Conservation (phyloP, 2,888 invertebrate species). For the Caenorhabditis japonica region DNA sequence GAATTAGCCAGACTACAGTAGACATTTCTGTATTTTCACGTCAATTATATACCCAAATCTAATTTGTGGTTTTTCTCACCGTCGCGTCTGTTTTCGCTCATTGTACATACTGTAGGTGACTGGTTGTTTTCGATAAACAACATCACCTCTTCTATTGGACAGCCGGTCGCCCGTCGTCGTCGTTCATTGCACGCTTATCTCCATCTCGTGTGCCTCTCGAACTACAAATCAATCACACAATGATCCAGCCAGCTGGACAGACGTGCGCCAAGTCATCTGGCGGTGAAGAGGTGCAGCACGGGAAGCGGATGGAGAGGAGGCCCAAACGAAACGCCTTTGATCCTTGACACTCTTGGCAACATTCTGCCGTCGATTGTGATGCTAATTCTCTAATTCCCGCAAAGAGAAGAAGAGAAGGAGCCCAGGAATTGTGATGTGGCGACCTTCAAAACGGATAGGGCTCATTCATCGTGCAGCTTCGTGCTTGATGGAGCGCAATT, state of each 20-base stretch:
- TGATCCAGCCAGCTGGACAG: conserved; percentile 44
- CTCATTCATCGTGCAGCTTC: too few relatives aligned
- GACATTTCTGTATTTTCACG: conserved; percentile 13
- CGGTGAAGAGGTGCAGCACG: conserved; percentile 20
- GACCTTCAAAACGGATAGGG: conserved; percentile 16
- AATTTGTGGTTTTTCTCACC: not conserved
- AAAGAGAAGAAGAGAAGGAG: not conserved
- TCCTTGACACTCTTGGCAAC: conserved; percentile 13
- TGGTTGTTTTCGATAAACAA: conserved; percentile 1
- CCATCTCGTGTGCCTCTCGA: conserved; percentile 24
- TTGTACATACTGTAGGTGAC: conserved; percentile 6
- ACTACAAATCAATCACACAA: conserved; percentile 53
- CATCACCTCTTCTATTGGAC: conserved; percentile 11
- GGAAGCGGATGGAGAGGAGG: too few relatives aligned
- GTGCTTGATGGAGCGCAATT: conserved; percentile 42
- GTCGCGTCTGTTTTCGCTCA: not conserved
- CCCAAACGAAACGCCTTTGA: conserved; percentile 18
- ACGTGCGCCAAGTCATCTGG: conserved; percentile 40
- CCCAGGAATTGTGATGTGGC: not conserved
- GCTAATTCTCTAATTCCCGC: conserved; percentile 25
- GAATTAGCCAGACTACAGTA: too few relatives aligned
- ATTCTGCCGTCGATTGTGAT: conserved; percentile 37
- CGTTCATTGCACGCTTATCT: conserved; percentile 35
- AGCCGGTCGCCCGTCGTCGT: conserved; percentile 34
- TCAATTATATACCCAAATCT: not conserved